Evolutionary conservation across 2,888 invertebrate species (phyloP).

Genomic region (Branchellion lobata): DNA sequence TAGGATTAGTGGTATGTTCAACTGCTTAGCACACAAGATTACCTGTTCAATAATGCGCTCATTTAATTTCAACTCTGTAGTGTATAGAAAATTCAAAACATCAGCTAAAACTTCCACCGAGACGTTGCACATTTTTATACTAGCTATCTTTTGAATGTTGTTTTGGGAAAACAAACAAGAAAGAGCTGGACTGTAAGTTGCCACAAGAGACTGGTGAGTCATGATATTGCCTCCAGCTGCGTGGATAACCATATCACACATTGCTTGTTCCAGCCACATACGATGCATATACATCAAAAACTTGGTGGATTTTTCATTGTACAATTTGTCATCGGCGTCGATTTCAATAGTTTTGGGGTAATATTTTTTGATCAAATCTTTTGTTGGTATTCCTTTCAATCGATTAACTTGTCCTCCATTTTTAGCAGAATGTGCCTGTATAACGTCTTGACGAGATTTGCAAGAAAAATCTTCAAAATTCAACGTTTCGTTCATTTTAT

Average conservation of each 20-base stretch:
- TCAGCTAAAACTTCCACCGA: slow-evolving; percentile 2
- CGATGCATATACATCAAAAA: slow-evolving; percentile 34
- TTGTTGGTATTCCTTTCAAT: not conserved
- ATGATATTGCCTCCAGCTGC: slow-evolving; percentile 35
- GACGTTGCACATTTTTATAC: slow-evolving; percentile 7
- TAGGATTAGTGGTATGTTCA: slow-evolving; percentile 18
- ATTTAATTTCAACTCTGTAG: slow-evolving; percentile 23
- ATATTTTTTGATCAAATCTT: not conserved
- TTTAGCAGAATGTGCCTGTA: no score
- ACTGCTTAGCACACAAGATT: slow-evolving; percentile 16
- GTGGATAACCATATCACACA: slow-evolving; percentile 40
- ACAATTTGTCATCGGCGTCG: no score
- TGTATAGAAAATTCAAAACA: slow-evolving; percentile 32
- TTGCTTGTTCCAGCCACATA: slow-evolving; percentile 43
- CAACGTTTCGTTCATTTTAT: no score
- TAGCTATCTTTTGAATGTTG: not conserved
- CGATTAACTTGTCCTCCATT: no score
- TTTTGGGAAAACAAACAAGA: slow-evolving; percentile 16
- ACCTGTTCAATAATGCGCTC: slow-evolving; percentile 7
- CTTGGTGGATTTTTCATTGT: not conserved
- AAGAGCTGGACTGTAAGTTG: slow-evolving; percentile 44
- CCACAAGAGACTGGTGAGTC: slow-evolving; percentile 38
- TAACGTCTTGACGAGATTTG: no score
- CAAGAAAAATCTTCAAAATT: no score
- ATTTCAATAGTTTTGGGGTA: not conserved